Conservation (phyloP, 2,113 vertebrate genomes). For the Anseranas semipalmata region DNA sequence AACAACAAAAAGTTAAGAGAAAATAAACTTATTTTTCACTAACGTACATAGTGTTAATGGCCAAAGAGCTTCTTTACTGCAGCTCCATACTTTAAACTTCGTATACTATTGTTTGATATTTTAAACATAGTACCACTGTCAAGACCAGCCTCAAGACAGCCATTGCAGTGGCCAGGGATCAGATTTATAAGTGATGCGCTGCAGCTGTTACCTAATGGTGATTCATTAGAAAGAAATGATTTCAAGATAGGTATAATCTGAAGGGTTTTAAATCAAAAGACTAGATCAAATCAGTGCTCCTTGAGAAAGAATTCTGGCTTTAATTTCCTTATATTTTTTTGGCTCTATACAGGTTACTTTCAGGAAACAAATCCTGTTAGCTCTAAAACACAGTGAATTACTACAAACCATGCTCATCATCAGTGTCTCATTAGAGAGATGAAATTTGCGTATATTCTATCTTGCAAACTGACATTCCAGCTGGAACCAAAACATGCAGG, state of each 20-base stretch:
- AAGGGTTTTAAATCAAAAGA: neutral
- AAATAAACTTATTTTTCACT: neutral
- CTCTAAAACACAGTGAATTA: neutral
- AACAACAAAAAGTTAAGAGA: neutral
- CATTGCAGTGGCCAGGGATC: neutral
- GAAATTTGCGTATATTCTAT: neutral
- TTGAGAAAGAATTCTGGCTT: neutral
- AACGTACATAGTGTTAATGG: neutral
- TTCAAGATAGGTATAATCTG: neutral
- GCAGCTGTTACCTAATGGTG: neutral
- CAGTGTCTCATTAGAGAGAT: neutral
- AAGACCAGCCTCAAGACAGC: neutral
- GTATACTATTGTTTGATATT: neutral
- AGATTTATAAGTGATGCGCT: neutral
- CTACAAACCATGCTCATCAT: neutral
- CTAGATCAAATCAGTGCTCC: neutral
- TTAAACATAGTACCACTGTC: neutral
- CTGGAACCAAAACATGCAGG: neutral
- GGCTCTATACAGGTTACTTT: neutral
- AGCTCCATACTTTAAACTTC: neutral
- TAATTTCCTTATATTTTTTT: neutral
- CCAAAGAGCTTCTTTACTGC: neutral
- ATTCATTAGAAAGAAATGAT: neutral
- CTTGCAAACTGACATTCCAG: neutral
- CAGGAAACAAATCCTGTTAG: neutral